Evolutionary conservation across 2,113 vertebrate species (phyloP), one percentile per base, ranked within the genome.

Genomic region (Scalopus aquaticus): DNA sequence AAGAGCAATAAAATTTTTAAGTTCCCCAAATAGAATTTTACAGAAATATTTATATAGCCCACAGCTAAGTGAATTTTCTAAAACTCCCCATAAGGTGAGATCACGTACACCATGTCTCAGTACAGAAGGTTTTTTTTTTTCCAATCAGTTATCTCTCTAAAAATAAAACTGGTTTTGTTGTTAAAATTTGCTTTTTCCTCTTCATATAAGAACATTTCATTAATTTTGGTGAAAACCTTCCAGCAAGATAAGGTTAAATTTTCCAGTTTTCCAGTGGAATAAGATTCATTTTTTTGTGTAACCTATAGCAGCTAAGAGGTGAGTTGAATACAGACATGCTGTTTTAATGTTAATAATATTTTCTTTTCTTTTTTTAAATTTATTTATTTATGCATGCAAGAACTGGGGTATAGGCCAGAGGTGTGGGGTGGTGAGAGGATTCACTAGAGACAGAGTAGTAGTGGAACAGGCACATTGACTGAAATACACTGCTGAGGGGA

Each of bases 71-170:
- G 95, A 96, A 30, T 95, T 96, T 97, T 97, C 95, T 91, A 94
- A 97, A 97, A 90, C 62, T 97, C 89, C 79, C 93, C 92, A 93
- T 95, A 97, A 97, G 97, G 96, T 97, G 96, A 97, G 97, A 97
- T 95, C 95, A 96, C 64, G 37, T 96, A 95, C 30, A 5, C 95
- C 93, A 44, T 94, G 91, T 92, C 90, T 97, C 93, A 95, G 95
- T 96, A 92, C 92, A 97, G 94, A 96, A 93, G 90, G 96, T 30
- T 88, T 89, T 89, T 90, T 93, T 93, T 80, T 93, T 93, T 80
- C 30, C 91, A 94, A 94, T 96, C 95, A 95, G 87, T 94, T 97
- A 46, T 96, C 56, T 77, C 72, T 95, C 95, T 97, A 97, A 96
- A 97, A 97, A 97, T 97, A 97, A 96, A 97, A 77, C 88, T 32